Evolutionary conservation across 2,113 vertebrate genomes (phyloP), one percentile per base, ranked within the genome.

Genomic region (Pseudorectes ferrugineus): DNA sequence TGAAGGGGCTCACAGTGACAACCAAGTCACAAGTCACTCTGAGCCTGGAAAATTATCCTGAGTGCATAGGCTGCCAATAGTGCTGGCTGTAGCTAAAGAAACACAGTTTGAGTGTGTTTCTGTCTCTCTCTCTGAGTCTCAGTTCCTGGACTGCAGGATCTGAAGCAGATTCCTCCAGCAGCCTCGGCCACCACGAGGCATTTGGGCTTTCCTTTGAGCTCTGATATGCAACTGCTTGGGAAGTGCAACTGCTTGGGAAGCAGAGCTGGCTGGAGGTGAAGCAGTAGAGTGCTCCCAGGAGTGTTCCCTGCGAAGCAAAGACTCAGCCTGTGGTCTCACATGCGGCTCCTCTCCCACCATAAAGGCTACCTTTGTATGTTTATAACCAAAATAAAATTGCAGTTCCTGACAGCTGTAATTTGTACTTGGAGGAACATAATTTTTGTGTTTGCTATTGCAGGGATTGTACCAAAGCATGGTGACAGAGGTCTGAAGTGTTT

Each of bases 361-460:
- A 93, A 93, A 86, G 76, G 21, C 81, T 83, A 81, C 86, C 35
- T 94, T 85, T 83, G 45, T 92, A 58, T 85, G 85, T 90, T 72
- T 77, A 70, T 95, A 93, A 79, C 77, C 72, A 94, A 85, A 87
- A 92, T 92, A 84, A 92, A 94, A 88, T 81, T 70, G 63, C 83
- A 89, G 63, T 81, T 85, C 5, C 74, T 88, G 81, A 78, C 81
- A 87, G 61, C 77, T 87, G 10, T 68, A 83, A 78, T 84, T 93
- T 94, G 62, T 74, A 80, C 31, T 74, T 52, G 48, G 63, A 78
- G 52, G 82, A 92, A 72, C 55, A 87, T 78, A 43, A 65, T 91
- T 10, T 93, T 94, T 96, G 52, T 73, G 77, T 92, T 93, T 80
- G 75, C 63, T 85, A 7, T 80, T 85, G 72, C 57, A 78, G 61